Base-by-base conservation (phyloP, 2,113 vertebrate species). In the Solea solea region DNA sequence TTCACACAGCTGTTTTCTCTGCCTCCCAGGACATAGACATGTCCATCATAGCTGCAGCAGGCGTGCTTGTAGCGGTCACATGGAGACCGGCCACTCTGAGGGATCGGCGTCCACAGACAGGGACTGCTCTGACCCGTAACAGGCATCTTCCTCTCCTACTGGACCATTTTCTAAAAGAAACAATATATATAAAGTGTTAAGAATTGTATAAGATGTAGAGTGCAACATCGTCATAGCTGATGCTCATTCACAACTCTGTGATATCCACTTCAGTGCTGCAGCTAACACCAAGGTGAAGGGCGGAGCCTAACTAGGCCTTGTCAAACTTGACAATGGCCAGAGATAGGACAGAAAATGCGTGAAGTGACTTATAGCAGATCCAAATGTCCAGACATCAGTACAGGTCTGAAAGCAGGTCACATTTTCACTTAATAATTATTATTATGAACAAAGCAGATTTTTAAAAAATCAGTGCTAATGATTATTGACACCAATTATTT, bases 11-110 rank as follows among this genome's bases (percentile, higher is more conserved):
- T 58, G 73, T 55, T 89, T 74, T 81, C 78, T 27, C 94, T 77
- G 15, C 96, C 96, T 11, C 95, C 95, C 21, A 95, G 78, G 51
- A 97, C 15, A n/a, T 95, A 97, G 6, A 97, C 78, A 8, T 87
- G 61, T 15, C 88, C 94, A 8, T 89, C 67, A 16, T 85, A 89
- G 21, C 79, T 52, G 72, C 90, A 91, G 77, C 94, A 95, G 42
- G 95, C 93, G 0, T 96, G 95, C 41, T 95, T 96, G 53, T 86
- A 95, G 34, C 96, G 94, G 64, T 96, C 90, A 1, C 93, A 81
- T 1, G 96, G 96, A 1, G 87, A 72, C 7, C 14, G 74, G 77
- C 80, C 71, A 75, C 77, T 80, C 75, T 93, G 94, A 14, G 90
- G 77, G 50, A 94, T 86, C 51, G n/a, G 67, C 4, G 76, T 94